Percentiles rank a stretch among this genome's conserved stretches.
phyloP scores from a whole-genome alignment of 2,797 vertebrate species.

The Hippocampus kuda region DNA sequence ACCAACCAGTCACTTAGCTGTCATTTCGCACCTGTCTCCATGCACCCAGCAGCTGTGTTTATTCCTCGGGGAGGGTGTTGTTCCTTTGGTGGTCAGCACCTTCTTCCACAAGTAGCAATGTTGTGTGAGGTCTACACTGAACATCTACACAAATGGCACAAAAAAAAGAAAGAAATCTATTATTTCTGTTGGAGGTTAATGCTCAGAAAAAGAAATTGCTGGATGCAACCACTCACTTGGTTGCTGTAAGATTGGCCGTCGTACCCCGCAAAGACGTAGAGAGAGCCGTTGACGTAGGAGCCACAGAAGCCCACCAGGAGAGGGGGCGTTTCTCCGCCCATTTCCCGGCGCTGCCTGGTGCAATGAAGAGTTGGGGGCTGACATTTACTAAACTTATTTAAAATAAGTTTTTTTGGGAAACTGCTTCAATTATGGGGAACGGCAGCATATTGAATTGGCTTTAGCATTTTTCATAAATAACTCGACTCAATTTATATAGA shows the following conservation, averaged over 20 bases:
- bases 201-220: no score
- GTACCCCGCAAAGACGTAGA: conserved; percentile 89
- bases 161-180: neutral
- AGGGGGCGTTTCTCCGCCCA: conserved; percentile 78
- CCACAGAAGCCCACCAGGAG: conserved; percentile 79
- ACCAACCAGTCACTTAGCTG: neutral
- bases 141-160: conserved; percentile 67
- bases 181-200: neutral
- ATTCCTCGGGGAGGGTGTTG: conserved; percentile 81
- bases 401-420: no score
- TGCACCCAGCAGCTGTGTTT: conserved; percentile 93
- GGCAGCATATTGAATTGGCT: neutral
- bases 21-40: conserved; percentile 56
- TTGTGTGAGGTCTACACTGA: conserved; percentile 75
- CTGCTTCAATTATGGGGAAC: neutral
- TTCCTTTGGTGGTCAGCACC: conserved; percentile 69
- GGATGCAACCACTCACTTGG: conserved; percentile 65
- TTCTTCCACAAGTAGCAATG: conserved; percentile 72
- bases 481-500: neutral
- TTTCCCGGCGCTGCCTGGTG: conserved; percentile 64
- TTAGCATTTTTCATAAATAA: neutral
- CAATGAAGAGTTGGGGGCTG: neutral
- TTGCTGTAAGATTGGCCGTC: conserved; percentile 78
- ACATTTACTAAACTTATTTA: no score
- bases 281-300: conserved; percentile 66